Base-by-base conservation (phyloP, 2,797 vertebrate species). In the Myoxocephalus aenaeus region DNA sequence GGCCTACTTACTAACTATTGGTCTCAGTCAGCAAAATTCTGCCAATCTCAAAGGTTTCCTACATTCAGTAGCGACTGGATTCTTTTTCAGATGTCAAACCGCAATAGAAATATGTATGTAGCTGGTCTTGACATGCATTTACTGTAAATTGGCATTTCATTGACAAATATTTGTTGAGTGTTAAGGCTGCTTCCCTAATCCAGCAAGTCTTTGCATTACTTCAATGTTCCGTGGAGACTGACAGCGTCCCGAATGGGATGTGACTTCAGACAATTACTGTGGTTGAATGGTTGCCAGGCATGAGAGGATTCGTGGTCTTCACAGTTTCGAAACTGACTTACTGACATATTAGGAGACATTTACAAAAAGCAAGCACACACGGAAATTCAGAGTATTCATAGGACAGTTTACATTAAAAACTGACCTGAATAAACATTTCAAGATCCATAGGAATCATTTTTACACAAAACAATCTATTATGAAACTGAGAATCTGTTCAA, bases 181-280 rank as follows among this genome's bases (percentile, higher is more conserved):
- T 65, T 22, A 57, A 38, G n/a, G 32, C 57, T 29, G 15, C 20
- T 53, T 48, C 10, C 5, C 22, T 71, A 53, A 67, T 53, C 51
- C 29, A 71, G 32, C 50, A 64, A 53, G 53, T 64, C 38, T 73
- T 63, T 78, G 62, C 18, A 63, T 53, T 62, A 73, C 40, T 56
- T 50, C 66, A 50, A 18, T 48, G 27, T 68, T 27, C 42, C 2
- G 27, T 50, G 27, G 51, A 44, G 72, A 79, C 29, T 58, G 81
- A 59, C 68, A 69, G 44, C 5, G 1, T 64, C 34, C 4, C 59
- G 53, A 32, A 83, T 40, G 22, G 12, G 53, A 70, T 56, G n/a
- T 58, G 54, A 75, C 67, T 65, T 62, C 27, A 61, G 34, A 75
- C 56, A 32, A 32, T 63, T 32, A 53, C 18, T 73, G 57, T 32